Base-by-base conservation (phyloP, 2,888 invertebrate species). In the Macroteleia sp. region DNA sequence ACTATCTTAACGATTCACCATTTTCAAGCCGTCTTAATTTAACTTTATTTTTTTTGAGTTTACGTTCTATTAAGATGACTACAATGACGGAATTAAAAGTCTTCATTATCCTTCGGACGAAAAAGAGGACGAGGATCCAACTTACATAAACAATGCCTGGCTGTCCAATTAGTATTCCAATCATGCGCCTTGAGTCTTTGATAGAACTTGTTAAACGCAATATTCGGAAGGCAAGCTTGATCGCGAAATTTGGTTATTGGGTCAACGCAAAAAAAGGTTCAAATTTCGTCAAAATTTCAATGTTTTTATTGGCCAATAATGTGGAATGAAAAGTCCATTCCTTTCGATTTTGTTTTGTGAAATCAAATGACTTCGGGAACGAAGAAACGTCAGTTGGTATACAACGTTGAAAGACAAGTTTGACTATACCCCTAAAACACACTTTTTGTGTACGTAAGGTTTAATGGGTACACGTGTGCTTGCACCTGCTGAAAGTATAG, bases 81-180 rank as follows among this genome's bases (percentile, higher is more conserved):
- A n/a, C n/a, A n/a, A n/a, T n/a, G n/a, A n/a, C n/a, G n/a, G n/a
- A n/a, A n/a, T n/a, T n/a, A n/a, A n/a, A n/a, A n/a, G n/a, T n/a
- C n/a, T n/a, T n/a, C 44, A 42, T 54, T 73, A 73, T 73, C 71
- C 71, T 73, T 73, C 71, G 25, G 22, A 39, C 48, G 50, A 56
- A 57, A 70, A 70, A 59, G 52, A 54, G 70, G 44, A 61, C 70
- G 70, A 70, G 70, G 70, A 70, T 70, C 25, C 44, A 41, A 8
- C 44, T 59, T 70, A 44, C 61, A 70, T 61, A 70, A 70, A 70
- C 61, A 44, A 70, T 46, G 36, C 8, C 25, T 25, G 44, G 17
- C 30, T n/a, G 50, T 4, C n/a, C 42, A 59, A 50, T 70, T 70
- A 70, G 59, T 57, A 70, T 70, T 57, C 44, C 48, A 42, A 42